These are phyloP conservation scores for Miltochrista miniata DNA, from an alignment of 2,888 invertebrate genomes.

Conservation along the genomic window DNA sequence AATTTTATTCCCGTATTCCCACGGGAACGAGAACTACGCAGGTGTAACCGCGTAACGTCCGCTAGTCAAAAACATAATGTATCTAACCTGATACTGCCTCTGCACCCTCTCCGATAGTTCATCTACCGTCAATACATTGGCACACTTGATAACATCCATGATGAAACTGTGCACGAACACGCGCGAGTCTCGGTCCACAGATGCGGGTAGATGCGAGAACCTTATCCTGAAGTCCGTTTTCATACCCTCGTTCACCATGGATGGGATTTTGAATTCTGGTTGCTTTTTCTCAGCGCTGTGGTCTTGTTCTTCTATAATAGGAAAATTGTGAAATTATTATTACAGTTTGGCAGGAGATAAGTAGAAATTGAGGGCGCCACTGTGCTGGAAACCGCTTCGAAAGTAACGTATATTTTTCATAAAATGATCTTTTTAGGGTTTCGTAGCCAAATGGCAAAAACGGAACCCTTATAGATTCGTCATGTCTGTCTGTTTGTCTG, in stretches of 20 bases:
- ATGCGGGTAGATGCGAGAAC: conserved; percentile 58
- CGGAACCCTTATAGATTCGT: too few species aligned
- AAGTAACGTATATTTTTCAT: too few species aligned
- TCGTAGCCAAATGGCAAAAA: too few species aligned
- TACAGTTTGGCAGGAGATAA: not conserved
- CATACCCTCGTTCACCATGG: conserved; percentile 66
- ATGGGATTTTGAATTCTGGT: conserved; percentile 69
- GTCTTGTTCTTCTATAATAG: conserved; percentile 61
- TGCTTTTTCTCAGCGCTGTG: conserved; percentile 52
- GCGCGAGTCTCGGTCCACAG: conserved; percentile 85
- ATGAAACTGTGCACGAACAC: conserved; percentile 87
- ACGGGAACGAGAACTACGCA: too few species aligned
- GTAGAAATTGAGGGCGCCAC: not conserved
- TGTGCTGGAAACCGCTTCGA: not conserved
- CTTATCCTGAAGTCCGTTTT: conserved; percentile 75
- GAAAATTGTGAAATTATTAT: not conserved
- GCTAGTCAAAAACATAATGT: too few species aligned
- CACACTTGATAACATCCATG: conserved; percentile 84
- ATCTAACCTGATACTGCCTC: conserved; percentile 91
- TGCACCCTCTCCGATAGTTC: conserved; percentile 96
- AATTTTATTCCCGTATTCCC: too few species aligned
- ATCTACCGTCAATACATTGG: conserved; percentile 87
- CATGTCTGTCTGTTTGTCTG: too few species aligned
- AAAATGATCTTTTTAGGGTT: too few species aligned
- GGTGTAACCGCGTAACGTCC: too few species aligned